Conservation (phyloP, 2,113 vertebrate species). For the Amia ocellicauda region DNA sequence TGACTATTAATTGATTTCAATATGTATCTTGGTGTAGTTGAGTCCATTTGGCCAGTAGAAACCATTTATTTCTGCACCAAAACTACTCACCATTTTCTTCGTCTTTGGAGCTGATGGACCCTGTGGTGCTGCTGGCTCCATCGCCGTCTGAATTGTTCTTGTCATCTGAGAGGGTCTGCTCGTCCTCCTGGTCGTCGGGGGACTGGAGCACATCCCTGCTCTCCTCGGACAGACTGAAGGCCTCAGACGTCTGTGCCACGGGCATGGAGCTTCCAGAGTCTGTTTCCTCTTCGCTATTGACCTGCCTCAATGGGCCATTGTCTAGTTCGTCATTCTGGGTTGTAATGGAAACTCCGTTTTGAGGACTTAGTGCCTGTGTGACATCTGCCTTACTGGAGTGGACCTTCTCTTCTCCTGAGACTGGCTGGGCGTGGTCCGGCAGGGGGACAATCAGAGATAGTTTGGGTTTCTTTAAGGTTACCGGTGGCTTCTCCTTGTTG, state of each 20-base stretch:
- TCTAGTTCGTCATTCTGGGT: constrained; percentile 31
- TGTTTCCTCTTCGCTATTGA: constrained; percentile 47
- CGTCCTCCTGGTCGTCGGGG: constrained; percentile 39
- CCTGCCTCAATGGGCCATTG: constrained; percentile 27
- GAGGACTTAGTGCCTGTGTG: constrained; percentile 4
- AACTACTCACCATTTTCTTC: constrained; percentile 76
- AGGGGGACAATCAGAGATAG: constrained; percentile 69
- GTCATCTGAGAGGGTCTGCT: constrained; percentile 45
- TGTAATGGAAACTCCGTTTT: constrained; percentile 12
- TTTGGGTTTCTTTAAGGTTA: constrained; percentile 87
- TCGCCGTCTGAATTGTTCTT: constrained; percentile 57
- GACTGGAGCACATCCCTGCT: constrained; percentile 34
- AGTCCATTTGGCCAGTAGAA: too few relatives aligned
- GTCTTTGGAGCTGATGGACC: constrained; percentile 57
- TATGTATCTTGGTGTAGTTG: too few relatives aligned
- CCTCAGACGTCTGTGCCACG: constrained; percentile 55
- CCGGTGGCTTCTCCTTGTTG: constrained; percentile 81
- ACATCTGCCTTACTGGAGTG: constrained; percentile 8
- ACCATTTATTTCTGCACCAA: too few relatives aligned
- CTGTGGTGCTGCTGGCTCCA: constrained; percentile 48
- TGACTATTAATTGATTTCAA: too few relatives aligned
- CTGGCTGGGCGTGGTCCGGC: constrained; percentile 30
- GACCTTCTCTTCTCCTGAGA: constrained; percentile 15
- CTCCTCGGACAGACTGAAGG: constrained; percentile 43
- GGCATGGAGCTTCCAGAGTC: constrained; percentile 50